These are phyloP conservation scores for Cirrhinus mrigala DNA, from an alignment of 2,797 vertebrate genomes.

Conservation along the genomic window DNA sequence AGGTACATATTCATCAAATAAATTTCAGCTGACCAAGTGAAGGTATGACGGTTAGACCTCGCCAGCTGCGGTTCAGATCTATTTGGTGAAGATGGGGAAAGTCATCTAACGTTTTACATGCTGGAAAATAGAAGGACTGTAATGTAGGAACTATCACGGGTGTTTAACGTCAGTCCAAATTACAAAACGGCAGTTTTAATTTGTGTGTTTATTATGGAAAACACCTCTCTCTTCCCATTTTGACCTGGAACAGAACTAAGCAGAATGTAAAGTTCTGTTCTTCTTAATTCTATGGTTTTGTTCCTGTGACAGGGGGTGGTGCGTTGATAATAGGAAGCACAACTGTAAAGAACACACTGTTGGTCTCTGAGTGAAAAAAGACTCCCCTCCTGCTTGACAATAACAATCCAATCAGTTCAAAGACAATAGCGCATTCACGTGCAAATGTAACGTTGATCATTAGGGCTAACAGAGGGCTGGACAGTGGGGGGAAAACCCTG, in stretches of 20 bases:
- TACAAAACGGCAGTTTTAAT: background rate
- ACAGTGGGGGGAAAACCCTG: conserved; percentile 35
- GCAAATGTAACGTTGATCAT: conserved; percentile 81
- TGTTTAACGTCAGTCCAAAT: background rate
- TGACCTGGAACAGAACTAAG: background rate
- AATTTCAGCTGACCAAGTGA: conserved; percentile 14
- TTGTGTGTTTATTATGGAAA: background rate
- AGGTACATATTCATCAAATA: conserved; percentile 27
- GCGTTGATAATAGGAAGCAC: conserved; percentile 61
- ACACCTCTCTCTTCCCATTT: background rate
- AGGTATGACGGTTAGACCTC: background rate
- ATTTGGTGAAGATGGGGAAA: background rate
- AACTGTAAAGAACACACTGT: conserved; percentile 69
- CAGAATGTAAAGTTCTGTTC: conserved; percentile 6
- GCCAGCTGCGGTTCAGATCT: background rate
- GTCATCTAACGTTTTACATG: background rate
- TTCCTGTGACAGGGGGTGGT: conserved; percentile 43
- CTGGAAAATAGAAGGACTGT: background rate
- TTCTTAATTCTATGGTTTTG: conserved; percentile 22
- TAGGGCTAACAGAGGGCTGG: conserved; percentile 53
- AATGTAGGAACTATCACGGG: background rate
- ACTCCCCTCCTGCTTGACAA: conserved; percentile 80
- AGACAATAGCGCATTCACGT: conserved; percentile 83
- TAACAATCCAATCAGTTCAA: conserved; percentile 85
- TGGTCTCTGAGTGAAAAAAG: conserved; percentile 58